Base-by-base conservation (phyloP, 2,797 vertebrate species). In the Pseudomugil tenellus region DNA sequence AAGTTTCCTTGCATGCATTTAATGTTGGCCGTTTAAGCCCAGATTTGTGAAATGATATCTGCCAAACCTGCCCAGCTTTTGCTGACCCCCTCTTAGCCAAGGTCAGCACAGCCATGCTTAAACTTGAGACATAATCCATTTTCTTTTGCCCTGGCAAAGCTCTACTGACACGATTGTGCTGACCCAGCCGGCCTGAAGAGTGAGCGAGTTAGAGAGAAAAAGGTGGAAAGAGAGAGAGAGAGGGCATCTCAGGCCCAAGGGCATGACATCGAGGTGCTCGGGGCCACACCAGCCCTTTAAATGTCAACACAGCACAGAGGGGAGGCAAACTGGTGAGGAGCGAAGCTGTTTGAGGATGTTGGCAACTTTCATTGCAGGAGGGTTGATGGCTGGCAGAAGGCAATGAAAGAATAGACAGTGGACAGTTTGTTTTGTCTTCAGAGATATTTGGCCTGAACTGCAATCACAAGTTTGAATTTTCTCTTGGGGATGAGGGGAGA, bases 221-320 rank as follows among this genome's bases (percentile, higher is more conserved):
- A 74, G 63, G 57, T 43, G 35, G 70, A 60, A 25, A 56, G 23
- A 39, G 63, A 74, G 74, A 72, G 81, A 69, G 83, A 89, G 89
- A 87, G 92, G 94, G 89, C 90, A 93, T 89, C 77, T 82, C 80
- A 81, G 86, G 92, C 93, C 91, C 87, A 88, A 91, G 92, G 92
- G 90, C 91, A 91, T 86, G 89, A 92, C 91, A 92, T 81, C 41
- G 74, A 54, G 84, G 77, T 77, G 94, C 94, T 93, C 63, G 85
- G 90, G 93, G 94, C 92, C 91, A 94, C 84, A 29, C 83, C 70
- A 92, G 92, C 93, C 93, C 93, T 94, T 95, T 95, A 95, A 95
- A 95, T 94, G 94, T 94, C 94, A 95, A 76, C 86, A 80, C 83
- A 84, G 88, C 82, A 73, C 62, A 56, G 70, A 78, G 83, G 77